Evolutionary conservation across 2,797 vertebrate species (phyloP).

Genomic region (Heteromormyrus szaboi): DNA sequence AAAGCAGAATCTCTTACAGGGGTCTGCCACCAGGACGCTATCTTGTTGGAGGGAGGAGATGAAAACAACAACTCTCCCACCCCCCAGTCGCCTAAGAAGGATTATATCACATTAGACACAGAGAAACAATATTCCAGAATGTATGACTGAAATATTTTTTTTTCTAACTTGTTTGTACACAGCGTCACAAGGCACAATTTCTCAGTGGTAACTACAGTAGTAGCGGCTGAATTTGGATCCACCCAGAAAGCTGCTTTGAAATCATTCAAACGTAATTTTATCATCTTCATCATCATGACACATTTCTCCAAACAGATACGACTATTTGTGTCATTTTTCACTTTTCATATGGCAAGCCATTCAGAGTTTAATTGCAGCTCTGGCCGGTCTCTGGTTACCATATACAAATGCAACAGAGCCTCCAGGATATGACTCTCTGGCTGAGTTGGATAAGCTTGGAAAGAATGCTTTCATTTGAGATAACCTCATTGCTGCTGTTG

Average conservation of each 20-base stretch:
- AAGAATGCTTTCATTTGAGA: conserved; percentile 15
- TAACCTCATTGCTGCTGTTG: conserved; percentile 12
- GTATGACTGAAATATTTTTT: not conserved
- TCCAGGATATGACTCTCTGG: not conserved
- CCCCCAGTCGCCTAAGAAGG: not conserved
- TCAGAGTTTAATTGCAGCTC: not conserved
- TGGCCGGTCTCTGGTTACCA: not conserved
- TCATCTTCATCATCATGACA: not conserved
- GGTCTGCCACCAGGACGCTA: not conserved
- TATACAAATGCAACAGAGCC: conserved; percentile 1
- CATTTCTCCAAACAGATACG: not conserved
- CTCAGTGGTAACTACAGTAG: not conserved
- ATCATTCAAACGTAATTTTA: not conserved
- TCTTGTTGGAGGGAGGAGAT: conserved; percentile 41
- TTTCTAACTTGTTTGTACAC: not conserved
- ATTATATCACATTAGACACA: not conserved
- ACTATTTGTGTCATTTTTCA: not conserved
- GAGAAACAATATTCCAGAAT: conserved; percentile 38
- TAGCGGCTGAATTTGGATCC: not conserved
- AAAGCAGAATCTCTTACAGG: conserved; percentile 41
- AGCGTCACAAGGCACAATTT: not conserved
- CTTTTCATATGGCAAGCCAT: not conserved
- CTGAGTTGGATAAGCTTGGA: conserved; percentile 18
- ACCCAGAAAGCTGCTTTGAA: not conserved
- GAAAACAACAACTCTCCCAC: conserved; percentile 43